phyloP scores from a whole-genome alignment of 2,888 invertebrate species.

The Lasioglossum marginatum region DNA sequence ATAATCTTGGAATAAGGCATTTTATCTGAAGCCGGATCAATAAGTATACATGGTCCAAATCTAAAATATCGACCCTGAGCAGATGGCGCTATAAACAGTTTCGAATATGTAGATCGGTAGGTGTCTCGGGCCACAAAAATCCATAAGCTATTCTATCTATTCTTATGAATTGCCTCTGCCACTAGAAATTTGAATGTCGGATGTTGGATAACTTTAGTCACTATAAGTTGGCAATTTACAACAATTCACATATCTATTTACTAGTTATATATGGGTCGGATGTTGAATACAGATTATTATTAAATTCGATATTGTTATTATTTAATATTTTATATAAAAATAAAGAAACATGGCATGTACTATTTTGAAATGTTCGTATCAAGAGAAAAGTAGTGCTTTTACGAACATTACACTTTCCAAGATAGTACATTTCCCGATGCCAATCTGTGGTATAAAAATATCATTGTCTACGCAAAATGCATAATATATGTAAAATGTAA shows the following conservation, averaged over 20 bases:
- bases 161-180: background rate
- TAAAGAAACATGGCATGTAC: slow-evolving; percentile 27
- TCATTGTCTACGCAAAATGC: background rate
- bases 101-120: background rate
- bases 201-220: slow-evolving; percentile 7
- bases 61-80: background rate
- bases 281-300: slow-evolving; percentile 8
- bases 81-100: background rate
- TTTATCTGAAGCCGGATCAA: too few relatives aligned
- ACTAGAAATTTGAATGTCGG: background rate
- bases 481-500: background rate
- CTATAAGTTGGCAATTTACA: background rate
- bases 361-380: background rate
- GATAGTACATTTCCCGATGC: background rate
- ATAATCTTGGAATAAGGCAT: too few relatives aligned
- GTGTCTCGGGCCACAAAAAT: background rate
- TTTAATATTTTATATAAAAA: background rate
- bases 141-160: background rate
- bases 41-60: too few relatives aligned
- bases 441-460: slow-evolving; percentile 8
- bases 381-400: slow-evolving; percentile 11
- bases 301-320: slow-evolving; percentile 7
- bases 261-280: slow-evolving; percentile 16
- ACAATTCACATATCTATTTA: background rate
- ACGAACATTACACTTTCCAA: slow-evolving; percentile 1